These are phyloP conservation scores for Lobophora halterata DNA, from an alignment of 2,888 invertebrate genomes.

Conservation along the genomic window DNA sequence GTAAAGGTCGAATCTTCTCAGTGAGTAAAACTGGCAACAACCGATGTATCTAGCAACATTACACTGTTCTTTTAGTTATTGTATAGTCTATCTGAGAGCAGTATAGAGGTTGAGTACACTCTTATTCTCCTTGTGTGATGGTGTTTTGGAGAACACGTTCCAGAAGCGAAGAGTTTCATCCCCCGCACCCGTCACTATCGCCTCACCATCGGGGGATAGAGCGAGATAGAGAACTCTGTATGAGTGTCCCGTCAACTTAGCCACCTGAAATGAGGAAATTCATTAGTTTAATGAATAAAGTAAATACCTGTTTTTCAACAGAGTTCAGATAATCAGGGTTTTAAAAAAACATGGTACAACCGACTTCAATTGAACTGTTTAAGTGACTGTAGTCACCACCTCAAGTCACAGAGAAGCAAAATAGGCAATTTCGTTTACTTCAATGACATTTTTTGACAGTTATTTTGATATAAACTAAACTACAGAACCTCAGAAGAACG, in stretches of 20 bases:
- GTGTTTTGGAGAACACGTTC: conserved; percentile 99
- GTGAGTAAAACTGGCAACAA: conserved; percentile 13
- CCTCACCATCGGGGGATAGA: conserved; percentile 98
- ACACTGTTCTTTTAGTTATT: conserved; percentile 4
- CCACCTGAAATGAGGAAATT: conserved; percentile 88
- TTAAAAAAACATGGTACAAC: too few relatives aligned
- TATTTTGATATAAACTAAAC: too few relatives aligned
- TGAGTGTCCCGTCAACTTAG: conserved; percentile 97
- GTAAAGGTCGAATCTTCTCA: too few relatives aligned
- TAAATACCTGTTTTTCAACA: too few relatives aligned
- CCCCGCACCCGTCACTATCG: conserved; percentile 99
- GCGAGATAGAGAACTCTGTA: conserved; percentile 97
- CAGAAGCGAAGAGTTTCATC: conserved; percentile 99
- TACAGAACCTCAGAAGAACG: too few relatives aligned
- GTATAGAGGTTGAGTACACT: conserved; percentile 96
- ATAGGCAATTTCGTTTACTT: too few relatives aligned
- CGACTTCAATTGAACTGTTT: too few relatives aligned
- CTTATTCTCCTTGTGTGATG: conserved; percentile 96
- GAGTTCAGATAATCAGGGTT: too few relatives aligned
- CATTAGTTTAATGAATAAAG: neutral
- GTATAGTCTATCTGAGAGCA: conserved; percentile 78
- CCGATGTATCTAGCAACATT: conserved; percentile 4
- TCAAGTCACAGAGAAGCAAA: too few relatives aligned
- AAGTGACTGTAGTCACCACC: too few relatives aligned
- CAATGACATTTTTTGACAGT: too few relatives aligned